A percentile compares a stretch with the other conserved stretches of the same genome.
Evolutionary conservation across 2,113 vertebrate genomes (phyloP).

Genomic region (Coturnix japonica): DNA sequence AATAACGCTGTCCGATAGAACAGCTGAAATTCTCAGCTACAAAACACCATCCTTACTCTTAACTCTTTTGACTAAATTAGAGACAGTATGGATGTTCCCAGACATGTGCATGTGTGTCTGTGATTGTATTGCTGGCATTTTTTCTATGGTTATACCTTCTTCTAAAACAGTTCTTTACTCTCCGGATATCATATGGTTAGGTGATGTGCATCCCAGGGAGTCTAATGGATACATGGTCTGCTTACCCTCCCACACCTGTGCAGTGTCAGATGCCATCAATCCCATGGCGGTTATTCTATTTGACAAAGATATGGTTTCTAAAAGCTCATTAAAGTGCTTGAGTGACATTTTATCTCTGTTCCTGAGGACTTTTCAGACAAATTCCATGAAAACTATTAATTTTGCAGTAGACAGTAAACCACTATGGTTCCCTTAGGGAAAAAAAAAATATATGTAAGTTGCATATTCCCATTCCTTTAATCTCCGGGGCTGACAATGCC

Average conservation of each 20-base stretch:
- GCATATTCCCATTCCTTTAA: background rate
- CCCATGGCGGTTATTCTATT: background rate
- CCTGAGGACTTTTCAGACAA: background rate
- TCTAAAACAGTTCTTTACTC: background rate
- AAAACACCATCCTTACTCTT: background rate
- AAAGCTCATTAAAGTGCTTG: background rate
- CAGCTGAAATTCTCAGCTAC: too few species aligned
- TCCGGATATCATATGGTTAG: background rate
- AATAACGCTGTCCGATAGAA: too few species aligned
- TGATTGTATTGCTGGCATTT: accelerated
- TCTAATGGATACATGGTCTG: background rate
- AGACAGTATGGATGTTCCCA: background rate
- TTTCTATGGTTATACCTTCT: too few species aligned
- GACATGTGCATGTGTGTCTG: background rate
- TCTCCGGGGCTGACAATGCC: background rate
- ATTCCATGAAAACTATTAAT: background rate
- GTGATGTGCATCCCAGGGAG: background rate
- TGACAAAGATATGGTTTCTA: background rate
- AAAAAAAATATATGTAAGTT: background rate
- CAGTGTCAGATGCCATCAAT: background rate
- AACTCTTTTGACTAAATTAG: background rate
- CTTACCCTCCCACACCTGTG: too few species aligned
- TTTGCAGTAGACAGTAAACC: background rate
- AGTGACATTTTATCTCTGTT: background rate
- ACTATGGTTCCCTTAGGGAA: background rate